Evolutionary conservation across 2,888 invertebrate species (phyloP).

Genomic region (Stenodema calcarata): DNA sequence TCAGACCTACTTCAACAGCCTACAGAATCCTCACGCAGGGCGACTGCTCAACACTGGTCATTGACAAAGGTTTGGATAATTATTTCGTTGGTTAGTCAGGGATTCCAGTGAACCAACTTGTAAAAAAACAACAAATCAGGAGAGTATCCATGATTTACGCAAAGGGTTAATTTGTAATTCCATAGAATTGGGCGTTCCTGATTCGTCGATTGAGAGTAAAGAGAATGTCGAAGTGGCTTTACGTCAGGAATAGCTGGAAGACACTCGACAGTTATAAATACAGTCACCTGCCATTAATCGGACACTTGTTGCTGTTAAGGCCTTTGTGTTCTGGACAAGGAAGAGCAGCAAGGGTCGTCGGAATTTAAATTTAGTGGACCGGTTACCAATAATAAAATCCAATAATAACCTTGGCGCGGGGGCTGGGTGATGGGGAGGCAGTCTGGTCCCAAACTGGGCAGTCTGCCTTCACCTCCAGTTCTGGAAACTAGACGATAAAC

Average conservation of each 20-base stretch:
- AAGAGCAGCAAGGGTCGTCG: not conserved
- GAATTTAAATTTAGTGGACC: slow-evolving; percentile 33
- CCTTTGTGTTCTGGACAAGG: slow-evolving; percentile 1
- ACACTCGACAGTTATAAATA: not conserved
- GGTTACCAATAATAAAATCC: not conserved
- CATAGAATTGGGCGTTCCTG: no score
- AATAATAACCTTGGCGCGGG: slow-evolving; percentile 41
- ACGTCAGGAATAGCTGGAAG: not conserved
- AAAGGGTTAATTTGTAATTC: no score
- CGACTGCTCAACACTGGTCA: slow-evolving; percentile 72
- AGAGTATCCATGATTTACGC: no score
- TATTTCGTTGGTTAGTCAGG: no score
- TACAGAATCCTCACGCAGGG: slow-evolving; percentile 70
- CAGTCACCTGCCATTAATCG: not conserved
- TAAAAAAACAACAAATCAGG: no score
- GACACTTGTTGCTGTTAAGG: slow-evolving; percentile 15
- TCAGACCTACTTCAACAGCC: slow-evolving; percentile 64
- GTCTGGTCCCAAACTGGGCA: not conserved
- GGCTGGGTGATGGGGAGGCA: not conserved
- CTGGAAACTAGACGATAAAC: not conserved
- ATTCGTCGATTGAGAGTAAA: no score
- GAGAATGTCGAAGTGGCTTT: no score
- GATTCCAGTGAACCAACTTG: no score
- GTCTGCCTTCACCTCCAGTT: slow-evolving; percentile 24
- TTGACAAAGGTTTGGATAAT: slow-evolving; percentile 71